These are phyloP conservation scores for Condylostylus longicornis DNA, from an alignment of 1,140 invertebrate genomes.

Conservation along the genomic window DNA sequence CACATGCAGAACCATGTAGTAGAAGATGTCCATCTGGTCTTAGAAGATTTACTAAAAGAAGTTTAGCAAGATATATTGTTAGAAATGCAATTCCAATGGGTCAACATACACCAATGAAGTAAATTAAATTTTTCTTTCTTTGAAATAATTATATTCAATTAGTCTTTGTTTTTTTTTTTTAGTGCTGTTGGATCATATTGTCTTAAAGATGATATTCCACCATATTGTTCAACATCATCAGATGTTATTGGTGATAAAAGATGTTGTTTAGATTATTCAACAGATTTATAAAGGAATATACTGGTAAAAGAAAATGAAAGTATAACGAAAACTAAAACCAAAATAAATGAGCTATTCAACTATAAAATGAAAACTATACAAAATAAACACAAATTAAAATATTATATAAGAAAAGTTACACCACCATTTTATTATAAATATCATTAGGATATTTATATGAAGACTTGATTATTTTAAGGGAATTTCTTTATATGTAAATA, in stretches of 20 bases:
- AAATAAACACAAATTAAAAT: too few relatives aligned
- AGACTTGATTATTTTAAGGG: too few relatives aligned
- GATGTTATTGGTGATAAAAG: constrained; percentile 4
- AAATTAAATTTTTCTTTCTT: constrained; percentile 16
- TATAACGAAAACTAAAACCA: neutral
- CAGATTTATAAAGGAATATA: too few relatives aligned
- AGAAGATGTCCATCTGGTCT: constrained; percentile 46
- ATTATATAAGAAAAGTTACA: too few relatives aligned
- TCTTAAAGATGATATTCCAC: constrained; percentile 37
- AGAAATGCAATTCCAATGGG: constrained; percentile 36
- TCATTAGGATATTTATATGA: too few relatives aligned
- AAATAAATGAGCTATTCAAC: neutral
- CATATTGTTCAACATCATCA: constrained; percentile 39
- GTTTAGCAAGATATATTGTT: constrained; percentile 44
- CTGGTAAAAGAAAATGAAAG: too few relatives aligned
- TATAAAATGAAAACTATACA: constrained; percentile 10
- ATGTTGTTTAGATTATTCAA: too few relatives aligned
- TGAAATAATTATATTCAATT: constrained; percentile 30
- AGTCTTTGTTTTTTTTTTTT: constrained; percentile 14
- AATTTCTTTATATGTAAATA: too few relatives aligned
- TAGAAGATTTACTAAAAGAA: constrained; percentile 50
- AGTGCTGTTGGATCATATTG: constrained; percentile 41
- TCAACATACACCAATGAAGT: constrained; percentile 44
- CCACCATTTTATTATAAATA: too few relatives aligned
- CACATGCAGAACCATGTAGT: constrained; percentile 37